Conservation (phyloP, 2,797 vertebrate genomes). For the Molossus molossus region DNA sequence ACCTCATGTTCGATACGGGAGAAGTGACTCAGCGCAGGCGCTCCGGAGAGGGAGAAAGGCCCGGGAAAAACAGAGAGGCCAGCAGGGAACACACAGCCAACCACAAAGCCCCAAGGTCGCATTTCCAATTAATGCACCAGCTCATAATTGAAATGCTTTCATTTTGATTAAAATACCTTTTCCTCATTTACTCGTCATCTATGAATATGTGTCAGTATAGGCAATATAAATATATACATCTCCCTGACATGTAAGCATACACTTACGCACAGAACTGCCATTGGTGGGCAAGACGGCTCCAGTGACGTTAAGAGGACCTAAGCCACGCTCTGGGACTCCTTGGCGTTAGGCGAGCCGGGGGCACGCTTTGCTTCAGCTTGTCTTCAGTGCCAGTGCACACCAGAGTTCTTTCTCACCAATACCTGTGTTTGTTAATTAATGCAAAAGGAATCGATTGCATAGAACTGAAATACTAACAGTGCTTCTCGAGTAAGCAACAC, state of each 20-base stretch:
- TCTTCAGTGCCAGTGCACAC: neutral
- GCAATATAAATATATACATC: neutral
- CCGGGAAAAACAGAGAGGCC: constrained; percentile 90
- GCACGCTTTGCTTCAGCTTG: neutral
- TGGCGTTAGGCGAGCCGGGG: neutral
- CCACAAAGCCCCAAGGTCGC: constrained; percentile 92
- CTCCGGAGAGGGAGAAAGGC: constrained; percentile 91
- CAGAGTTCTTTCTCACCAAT: neutral
- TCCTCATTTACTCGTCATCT: neutral
- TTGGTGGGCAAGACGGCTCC: neutral
- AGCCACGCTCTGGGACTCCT: neutral
- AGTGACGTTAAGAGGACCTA: neutral
- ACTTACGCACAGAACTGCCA: neutral
- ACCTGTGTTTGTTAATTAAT: neutral
- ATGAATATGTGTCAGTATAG: neutral
- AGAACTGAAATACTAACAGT: neutral
- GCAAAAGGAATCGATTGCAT: neutral
- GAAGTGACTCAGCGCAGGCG: constrained; percentile 93
- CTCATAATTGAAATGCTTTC: neutral
- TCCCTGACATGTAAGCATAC: neutral
- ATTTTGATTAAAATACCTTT: neutral
- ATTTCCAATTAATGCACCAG: rapidly evolving
- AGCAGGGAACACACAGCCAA: constrained; percentile 90
- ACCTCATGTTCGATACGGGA: constrained; percentile 97
- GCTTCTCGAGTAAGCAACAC: neutral